Base-by-base conservation (phyloP, 1,140 invertebrate genomes). In the Pissodes strobi region DNA sequence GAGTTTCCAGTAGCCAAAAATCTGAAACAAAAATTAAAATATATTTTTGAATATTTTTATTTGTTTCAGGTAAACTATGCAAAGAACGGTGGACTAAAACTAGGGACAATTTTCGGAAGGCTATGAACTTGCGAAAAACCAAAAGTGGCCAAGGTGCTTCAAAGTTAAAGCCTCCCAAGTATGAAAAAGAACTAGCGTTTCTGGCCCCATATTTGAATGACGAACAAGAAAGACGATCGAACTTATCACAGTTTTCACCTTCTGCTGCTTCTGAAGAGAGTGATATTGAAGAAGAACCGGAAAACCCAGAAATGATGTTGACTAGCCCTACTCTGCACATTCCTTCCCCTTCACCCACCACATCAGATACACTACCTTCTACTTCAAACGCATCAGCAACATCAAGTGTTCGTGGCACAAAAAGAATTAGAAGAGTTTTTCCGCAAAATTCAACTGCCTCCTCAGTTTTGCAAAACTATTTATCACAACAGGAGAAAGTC, bases 151-250 rank as follows among this genome's bases (percentile, higher is more conserved):
- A 55, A 27, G 51, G 19, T 38, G 25, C 49, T 19, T 62, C 59
- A 18, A 62, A 62, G 27, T 19, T 62, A 57, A 62, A 62, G 52
- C 59, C 59, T 19, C 59, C 59, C 15, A 62, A 62, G 49, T 62
- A 37, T 46, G 53, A 18, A 51, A 18, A 62, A 59, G 59, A 62
- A 37, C 34, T 62, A 39, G 19, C 49, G 49, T 62, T 62, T 46
- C 34, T 62, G 27, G 27, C 27, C 27, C 59, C 59, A 62, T 62
- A 64, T 60, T 60, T 64, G 34, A 64, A 64, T 43, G 53, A 60
- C 22, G 62, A 64, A 60, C 56, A 64, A 64, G 27, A 62, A 37
- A 51, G 51, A 18, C 59, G 41, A 30, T 62, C 51, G 15, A 62
- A 62, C 59, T 18, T 62, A 43, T 64, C 56, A 21, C 56, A 51